Conservation (phyloP, 2,888 invertebrate species). For the Pheosia gnoma region DNA sequence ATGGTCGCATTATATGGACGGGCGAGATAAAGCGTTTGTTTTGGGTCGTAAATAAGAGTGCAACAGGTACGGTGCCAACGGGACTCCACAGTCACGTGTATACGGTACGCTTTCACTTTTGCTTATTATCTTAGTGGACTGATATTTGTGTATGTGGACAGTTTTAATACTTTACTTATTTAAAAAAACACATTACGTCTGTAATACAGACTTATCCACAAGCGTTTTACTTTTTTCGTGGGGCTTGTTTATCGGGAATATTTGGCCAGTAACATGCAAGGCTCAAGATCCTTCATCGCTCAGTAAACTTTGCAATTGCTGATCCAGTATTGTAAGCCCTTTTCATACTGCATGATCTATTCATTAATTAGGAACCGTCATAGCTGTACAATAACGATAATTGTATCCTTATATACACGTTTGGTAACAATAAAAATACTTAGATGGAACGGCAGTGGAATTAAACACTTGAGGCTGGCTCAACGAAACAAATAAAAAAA, state of each 20-base stretch:
- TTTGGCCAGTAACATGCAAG: too few relatives aligned
- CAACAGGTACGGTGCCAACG: conserved; percentile 81
- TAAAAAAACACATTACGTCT: background rate
- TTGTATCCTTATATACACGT: too few relatives aligned
- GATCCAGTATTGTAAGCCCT: too few relatives aligned
- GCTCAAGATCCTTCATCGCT: too few relatives aligned
- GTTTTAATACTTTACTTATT: conserved; percentile 19
- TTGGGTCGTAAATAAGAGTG: conserved; percentile 83
- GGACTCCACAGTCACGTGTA: conserved; percentile 76
- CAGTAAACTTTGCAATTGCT: background rate
- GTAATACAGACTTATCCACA: too few relatives aligned
- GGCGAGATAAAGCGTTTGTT: conserved; percentile 82
- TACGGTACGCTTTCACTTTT: conserved; percentile 72
- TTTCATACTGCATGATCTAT: too few relatives aligned
- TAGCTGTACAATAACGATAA: too few relatives aligned
- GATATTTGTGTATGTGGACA: conserved; percentile 52
- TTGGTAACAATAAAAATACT: background rate
- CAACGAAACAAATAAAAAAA: background rate
- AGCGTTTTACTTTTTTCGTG: too few relatives aligned
- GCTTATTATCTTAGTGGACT: conserved; percentile 72
- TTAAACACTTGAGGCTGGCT: background rate
- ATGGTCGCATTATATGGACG: conserved; percentile 79
- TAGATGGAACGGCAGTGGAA: background rate
- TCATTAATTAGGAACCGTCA: too few relatives aligned
- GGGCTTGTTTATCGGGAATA: too few relatives aligned